Base-by-base conservation (phyloP, 2,888 invertebrate genomes). In the Apodemia hepburni region DNA sequence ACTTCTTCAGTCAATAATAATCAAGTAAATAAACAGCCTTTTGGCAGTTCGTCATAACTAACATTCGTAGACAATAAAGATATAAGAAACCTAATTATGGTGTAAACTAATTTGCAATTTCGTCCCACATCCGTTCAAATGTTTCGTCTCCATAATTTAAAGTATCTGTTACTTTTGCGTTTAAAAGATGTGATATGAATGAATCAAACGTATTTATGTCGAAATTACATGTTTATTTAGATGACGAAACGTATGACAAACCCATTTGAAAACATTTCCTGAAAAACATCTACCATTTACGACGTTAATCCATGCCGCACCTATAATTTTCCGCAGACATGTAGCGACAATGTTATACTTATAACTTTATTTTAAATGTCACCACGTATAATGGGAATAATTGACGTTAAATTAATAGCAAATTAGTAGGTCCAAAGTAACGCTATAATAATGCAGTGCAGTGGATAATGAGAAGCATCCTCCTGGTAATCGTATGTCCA, bases 321-420 rank as follows among this genome's bases (percentile, higher is more conserved):
- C 84, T 88, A 82, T 88, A 89, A 91, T 90, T 90, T 87, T 68
- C 74, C 72, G 71, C 70, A 77, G 79, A 84, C 82, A 87, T 70
- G 68, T 73, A 70, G 81, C 85, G 88, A 87, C 89, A 88, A 84
- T 87, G 84, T 88, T 15, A 45, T 45, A n/a, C 81, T 82, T 85
- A 82, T 76, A 75, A 76, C 80, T 81, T 78, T 75, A 79, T 80
- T 82, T 80, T 81, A 84, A 82, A 77, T 75, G 85, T 84, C 82
- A 86, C 80, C 81, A 73, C 76, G 86, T 78, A 84, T 90, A 88
- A 90, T 90, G 86, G 84, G 84, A 85, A 90, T 90, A 90, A 90
- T 90, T 72, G 85, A 77, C 72, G 84, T 77, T 74, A 87, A 88
- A 90, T 82, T 91, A 89, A 88, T 87, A 85, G 79, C 77, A 85